Percentiles rank a stretch among this genome's conserved stretches.
phyloP scores from a whole-genome alignment of 2,797 vertebrate genomes.

The Sciaenops ocellatus region DNA sequence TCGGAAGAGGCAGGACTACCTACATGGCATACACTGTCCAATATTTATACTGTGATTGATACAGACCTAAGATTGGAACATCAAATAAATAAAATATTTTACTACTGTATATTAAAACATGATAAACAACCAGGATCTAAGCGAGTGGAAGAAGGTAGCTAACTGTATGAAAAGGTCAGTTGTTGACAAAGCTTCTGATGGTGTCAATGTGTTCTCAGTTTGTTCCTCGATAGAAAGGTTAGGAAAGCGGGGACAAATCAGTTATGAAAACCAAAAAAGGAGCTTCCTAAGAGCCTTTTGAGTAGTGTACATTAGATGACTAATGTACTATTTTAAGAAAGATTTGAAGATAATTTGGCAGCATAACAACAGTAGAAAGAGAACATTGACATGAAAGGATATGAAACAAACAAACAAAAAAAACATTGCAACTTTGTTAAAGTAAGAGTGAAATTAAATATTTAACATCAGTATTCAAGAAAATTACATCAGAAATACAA shows the following conservation, averaged over 20 bases:
- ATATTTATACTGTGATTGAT: no score
- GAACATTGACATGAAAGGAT: neutral
- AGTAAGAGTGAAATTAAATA: neutral
- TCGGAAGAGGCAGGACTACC: no score
- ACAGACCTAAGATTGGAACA: no score
- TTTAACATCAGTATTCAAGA: slow-evolving; percentile 5
- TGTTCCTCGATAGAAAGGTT: neutral
- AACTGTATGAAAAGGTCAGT: no score
- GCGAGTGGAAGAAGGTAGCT: no score
- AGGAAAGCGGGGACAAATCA: neutral
- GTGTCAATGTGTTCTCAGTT: neutral
- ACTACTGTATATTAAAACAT: no score
- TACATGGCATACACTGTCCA: no score
- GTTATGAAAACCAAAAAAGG: neutral
- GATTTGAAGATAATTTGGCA: neutral
- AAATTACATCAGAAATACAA: neutral
- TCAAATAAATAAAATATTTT: no score
- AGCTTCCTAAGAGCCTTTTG: neutral
- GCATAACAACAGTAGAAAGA: neutral
- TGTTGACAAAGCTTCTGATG: no score
- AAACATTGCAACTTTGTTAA: neutral
- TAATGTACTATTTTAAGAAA: neutral
- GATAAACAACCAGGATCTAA: no score
- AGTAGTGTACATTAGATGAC: neutral
- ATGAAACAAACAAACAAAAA: neutral